Evolutionary conservation across 64 coral and sea anemone species (phyloP).

Genomic region (Stichodactyla mertensii): DNA sequence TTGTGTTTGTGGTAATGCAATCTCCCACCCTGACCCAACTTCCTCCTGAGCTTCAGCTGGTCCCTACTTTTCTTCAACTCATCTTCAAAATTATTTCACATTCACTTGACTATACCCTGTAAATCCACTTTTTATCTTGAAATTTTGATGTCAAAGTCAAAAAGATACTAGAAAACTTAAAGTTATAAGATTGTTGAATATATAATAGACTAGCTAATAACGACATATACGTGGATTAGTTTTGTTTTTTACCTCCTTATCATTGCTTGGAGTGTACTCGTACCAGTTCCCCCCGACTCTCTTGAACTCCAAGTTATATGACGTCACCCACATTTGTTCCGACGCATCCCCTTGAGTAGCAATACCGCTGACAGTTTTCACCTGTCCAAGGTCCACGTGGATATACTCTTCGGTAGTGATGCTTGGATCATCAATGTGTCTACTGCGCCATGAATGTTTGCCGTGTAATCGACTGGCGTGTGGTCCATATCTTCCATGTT

Average conservation of each 20-base stretch:
- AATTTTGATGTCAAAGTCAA: too few relatives aligned
- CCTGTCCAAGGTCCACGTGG: conserved; percentile 1
- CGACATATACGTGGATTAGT: too few relatives aligned
- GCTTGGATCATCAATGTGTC: background rate
- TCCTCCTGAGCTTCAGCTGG: too few relatives aligned
- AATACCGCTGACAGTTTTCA: conserved; percentile 6
- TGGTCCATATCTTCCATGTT: background rate
- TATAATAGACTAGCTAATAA: too few relatives aligned
- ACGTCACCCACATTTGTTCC: conserved; percentile 19
- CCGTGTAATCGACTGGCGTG: background rate
- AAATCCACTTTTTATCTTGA: too few relatives aligned
- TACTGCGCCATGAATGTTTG: background rate
- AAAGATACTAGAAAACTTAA: too few relatives aligned
- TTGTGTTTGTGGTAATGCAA: too few relatives aligned
- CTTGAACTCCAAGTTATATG: conserved; percentile 13
- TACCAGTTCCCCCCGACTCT: background rate
- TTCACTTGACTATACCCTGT: too few relatives aligned
- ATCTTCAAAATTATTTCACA: too few relatives aligned
- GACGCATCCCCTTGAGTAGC: conserved; percentile 10
- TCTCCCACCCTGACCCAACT: too few relatives aligned
- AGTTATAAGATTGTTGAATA: too few relatives aligned
- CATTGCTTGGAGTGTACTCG: background rate
- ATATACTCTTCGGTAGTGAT: background rate
- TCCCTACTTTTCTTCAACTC: too few relatives aligned
- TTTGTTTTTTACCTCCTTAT: background rate